A percentile compares a stretch with the other conserved stretches of the same genome.
phyloP scores from a whole-genome alignment of 2,888 invertebrate genomes.

The Volucella inanis region DNA sequence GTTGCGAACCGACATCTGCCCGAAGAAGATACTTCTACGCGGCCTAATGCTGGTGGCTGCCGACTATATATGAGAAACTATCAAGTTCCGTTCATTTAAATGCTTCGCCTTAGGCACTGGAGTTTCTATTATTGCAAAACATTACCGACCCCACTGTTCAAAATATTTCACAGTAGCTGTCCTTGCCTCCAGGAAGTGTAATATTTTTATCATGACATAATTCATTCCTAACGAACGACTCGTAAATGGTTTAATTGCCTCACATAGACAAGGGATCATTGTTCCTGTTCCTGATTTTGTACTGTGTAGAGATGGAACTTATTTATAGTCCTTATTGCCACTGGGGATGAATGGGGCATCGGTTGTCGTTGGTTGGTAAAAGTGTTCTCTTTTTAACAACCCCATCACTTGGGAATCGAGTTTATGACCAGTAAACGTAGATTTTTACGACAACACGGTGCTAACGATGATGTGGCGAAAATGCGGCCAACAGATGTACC shows the following conservation, averaged over 20 bases:
- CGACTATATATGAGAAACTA: no score
- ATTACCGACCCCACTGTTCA: not conserved
- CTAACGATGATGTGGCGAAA: slow-evolving; percentile 52
- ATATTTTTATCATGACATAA: slow-evolving; percentile 28
- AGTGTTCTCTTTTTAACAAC: not conserved
- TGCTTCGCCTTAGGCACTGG: no score
- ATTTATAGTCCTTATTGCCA: not conserved
- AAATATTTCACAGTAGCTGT: not conserved
- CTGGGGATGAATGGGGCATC: not conserved
- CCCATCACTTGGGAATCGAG: not conserved
- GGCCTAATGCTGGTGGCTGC: no score
- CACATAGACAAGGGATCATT: slow-evolving; percentile 45
- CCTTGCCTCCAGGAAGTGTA: not conserved
- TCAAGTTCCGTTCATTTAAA: no score
- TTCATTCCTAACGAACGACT: slow-evolving; percentile 18
- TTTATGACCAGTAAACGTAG: slow-evolving; percentile 49
- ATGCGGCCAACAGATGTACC: slow-evolving; percentile 44
- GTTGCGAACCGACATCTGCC: no score
- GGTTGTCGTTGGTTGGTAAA: no score
- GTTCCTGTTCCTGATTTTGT: not conserved
- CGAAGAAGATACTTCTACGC: no score
- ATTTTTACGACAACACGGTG: slow-evolving; percentile 17
- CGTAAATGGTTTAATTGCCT: slow-evolving; percentile 46
- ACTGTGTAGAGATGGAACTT: not conserved
- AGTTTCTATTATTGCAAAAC: not conserved